Evolutionary conservation across 2,797 vertebrate genomes (phyloP).

Genomic region (Hylomyscus alleni): DNA sequence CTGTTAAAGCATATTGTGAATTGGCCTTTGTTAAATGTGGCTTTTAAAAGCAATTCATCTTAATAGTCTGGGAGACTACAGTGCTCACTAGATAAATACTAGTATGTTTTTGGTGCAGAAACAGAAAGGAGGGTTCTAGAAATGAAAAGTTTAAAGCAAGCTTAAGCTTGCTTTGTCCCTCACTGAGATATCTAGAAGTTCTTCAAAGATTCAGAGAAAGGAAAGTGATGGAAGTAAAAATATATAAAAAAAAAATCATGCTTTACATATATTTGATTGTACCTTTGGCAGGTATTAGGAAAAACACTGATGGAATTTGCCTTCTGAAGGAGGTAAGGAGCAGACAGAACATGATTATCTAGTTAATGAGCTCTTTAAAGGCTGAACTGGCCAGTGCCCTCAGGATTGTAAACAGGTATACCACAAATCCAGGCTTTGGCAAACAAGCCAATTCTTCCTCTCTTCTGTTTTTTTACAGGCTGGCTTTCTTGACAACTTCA

Average conservation of each 20-base stretch:
- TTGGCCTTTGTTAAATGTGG: conserved; percentile 9
- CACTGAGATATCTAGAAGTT: conserved; percentile 12
- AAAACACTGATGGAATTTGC: neutral
- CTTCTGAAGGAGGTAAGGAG: neutral
- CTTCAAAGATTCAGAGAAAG: conserved; percentile 42
- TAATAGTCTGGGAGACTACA: conserved; percentile 4
- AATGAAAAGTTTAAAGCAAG: neutral
- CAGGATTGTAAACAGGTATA: neutral
- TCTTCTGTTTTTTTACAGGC: neutral
- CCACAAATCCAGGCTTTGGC: neutral
- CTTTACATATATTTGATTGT: neutral
- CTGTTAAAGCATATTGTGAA: conserved; percentile 10
- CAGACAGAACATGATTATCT: neutral
- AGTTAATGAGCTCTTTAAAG: neutral
- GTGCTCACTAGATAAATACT: conserved; percentile 4
- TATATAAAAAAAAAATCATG: neutral
- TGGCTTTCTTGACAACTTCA: neutral
- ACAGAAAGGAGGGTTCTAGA: neutral
- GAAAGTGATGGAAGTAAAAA: neutral
- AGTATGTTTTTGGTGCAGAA: conserved; percentile 28
- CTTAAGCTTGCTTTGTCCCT: neutral
- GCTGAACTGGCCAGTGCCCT: neutral
- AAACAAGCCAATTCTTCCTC: neutral
- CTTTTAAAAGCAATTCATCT: conserved; percentile 5
- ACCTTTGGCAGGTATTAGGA: neutral